Conservation (phyloP, 2,888 invertebrate species). For the Cabera pusaria region DNA sequence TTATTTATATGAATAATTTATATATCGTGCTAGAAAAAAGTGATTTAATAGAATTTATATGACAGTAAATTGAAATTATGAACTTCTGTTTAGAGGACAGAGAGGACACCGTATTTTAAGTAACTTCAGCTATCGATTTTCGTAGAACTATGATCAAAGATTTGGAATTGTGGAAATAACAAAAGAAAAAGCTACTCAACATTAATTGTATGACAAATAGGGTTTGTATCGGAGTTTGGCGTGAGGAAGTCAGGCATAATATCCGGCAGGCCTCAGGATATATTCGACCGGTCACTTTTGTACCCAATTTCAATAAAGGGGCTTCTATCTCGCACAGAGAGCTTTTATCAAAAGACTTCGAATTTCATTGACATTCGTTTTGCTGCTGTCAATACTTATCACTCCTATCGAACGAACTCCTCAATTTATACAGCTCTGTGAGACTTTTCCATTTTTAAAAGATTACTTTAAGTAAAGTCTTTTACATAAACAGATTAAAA, state of each 20-base stretch:
- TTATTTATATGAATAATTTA: slow-evolving; percentile 57
- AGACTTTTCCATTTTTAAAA: slow-evolving; percentile 5
- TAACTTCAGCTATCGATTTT: no score
- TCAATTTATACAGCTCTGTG: slow-evolving; percentile 11
- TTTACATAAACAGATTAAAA: background rate
- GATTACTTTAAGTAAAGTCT: background rate
- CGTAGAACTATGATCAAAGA: slow-evolving; percentile 25
- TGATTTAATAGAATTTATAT: slow-evolving; percentile 9
- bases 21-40: slow-evolving; percentile 13
- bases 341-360: slow-evolving; percentile 12
- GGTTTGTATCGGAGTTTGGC: slow-evolving; percentile 33
- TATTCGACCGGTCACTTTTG: slow-evolving; percentile 50
- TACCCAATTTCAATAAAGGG: slow-evolving; percentile 32
- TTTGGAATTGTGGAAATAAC: slow-evolving; percentile 40
- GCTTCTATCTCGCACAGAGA: slow-evolving; percentile 10
- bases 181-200: slow-evolving; percentile 31
- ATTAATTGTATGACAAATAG: slow-evolving; percentile 44
- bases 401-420: slow-evolving; percentile 1
- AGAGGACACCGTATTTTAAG: no score
- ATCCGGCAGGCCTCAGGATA: slow-evolving; percentile 45
- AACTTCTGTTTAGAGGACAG: no score
- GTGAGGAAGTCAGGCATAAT: slow-evolving; percentile 40
- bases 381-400: slow-evolving; percentile 8
- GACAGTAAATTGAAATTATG: background rate
- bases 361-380: slow-evolving; percentile 3